These are phyloP conservation scores for Pithys albifrons DNA, from an alignment of 2,113 vertebrate genomes.

Conservation along the genomic window DNA sequence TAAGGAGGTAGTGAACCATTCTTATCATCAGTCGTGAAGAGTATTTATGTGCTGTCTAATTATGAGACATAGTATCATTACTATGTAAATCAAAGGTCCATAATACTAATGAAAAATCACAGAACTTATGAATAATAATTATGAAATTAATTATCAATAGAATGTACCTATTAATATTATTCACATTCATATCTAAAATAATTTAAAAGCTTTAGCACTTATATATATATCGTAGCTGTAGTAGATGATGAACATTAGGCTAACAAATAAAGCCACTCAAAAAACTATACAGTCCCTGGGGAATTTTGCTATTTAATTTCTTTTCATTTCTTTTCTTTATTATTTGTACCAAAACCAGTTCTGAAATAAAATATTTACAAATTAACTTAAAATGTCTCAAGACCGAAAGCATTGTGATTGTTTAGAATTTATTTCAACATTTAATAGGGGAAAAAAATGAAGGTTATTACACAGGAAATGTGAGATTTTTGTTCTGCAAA, in stretches of 20 bases:
- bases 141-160: conserved; percentile 48
- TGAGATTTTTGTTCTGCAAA: neutral
- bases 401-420: neutral
- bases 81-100: conserved; percentile 60
- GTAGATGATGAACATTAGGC: neutral
- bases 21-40: conserved; percentile 7
- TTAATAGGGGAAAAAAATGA: neutral
- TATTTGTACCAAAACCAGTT: neutral
- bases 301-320: neutral
- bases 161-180: neutral
- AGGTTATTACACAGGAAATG: neutral
- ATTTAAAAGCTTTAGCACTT: conserved; percentile 45
- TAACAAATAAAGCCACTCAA: neutral
- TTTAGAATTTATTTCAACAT: conserved; percentile 17
- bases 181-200: conserved; percentile 21
- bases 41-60: conserved; percentile 13
- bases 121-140: conserved; percentile 49
- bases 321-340: neutral
- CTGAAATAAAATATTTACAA: conserved; percentile 8
- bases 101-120: conserved; percentile 37
- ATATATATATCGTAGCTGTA: neutral
- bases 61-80: conserved; percentile 30
- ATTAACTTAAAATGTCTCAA: conserved; percentile 7
- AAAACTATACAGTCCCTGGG: neutral
- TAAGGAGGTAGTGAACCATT: conserved; percentile 19